A percentile compares a stretch with the other conserved stretches of the same genome.
Conservation (phyloP, 2,888 invertebrate species). For the Villa cingulata region DNA sequence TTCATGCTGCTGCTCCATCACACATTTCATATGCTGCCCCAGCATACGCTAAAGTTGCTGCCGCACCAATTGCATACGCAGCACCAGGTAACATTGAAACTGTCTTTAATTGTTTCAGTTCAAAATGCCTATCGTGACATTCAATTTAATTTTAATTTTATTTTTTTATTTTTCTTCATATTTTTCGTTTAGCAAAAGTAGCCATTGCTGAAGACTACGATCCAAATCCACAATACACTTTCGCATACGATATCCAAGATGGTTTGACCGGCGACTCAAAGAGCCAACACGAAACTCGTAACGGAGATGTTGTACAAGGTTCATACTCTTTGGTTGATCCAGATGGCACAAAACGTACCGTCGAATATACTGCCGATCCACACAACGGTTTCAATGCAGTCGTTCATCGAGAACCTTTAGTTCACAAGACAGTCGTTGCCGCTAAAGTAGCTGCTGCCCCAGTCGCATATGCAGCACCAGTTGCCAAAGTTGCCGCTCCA, state of each 20-base stretch:
- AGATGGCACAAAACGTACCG: slow-evolving; percentile 43
- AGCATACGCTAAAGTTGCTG: slow-evolving; percentile 16
- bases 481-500: neutral
- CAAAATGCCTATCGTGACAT: too few relatives aligned
- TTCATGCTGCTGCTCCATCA: slow-evolving; percentile 14
- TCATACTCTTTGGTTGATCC: slow-evolving; percentile 33
- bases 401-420: slow-evolving; percentile 32
- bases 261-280: slow-evolving; percentile 31
- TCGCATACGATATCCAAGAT: slow-evolving; percentile 32
- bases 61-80: slow-evolving; percentile 20
- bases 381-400: slow-evolving; percentile 36
- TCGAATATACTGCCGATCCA: slow-evolving; percentile 38
- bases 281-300: slow-evolving; percentile 42
- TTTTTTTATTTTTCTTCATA: neutral
- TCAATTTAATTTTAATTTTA: too few relatives aligned
- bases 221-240: slow-evolving; percentile 27
- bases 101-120: too few relatives aligned
- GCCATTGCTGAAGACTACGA: slow-evolving; percentile 17
- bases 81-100: slow-evolving; percentile 10
- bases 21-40: slow-evolving; percentile 9
- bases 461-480: slow-evolving; percentile 2
- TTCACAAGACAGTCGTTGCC: slow-evolving; percentile 21
- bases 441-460: slow-evolving; percentile 10
- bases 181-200: slow-evolving; percentile 13
- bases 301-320: slow-evolving; percentile 42